phyloP scores from a whole-genome alignment of 2,888 invertebrate genomes.

The Spisula solida region DNA sequence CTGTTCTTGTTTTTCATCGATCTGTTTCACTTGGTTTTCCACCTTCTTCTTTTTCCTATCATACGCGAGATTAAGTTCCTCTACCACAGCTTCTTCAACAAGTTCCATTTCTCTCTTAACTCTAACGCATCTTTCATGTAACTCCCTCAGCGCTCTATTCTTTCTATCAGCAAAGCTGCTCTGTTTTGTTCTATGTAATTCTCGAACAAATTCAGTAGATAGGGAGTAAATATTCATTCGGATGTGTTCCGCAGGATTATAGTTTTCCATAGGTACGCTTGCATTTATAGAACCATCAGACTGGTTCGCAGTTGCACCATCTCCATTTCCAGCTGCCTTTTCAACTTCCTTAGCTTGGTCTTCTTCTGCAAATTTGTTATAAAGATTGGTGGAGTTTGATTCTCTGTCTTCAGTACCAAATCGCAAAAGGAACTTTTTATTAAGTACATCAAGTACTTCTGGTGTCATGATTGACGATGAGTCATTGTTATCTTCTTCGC shows the following conservation, averaged over 20 bases:
- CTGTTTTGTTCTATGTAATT: slow-evolving; percentile 54
- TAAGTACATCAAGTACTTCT: slow-evolving; percentile 46
- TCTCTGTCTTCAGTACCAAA: slow-evolving; percentile 11
- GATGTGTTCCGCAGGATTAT: slow-evolving; percentile 23
- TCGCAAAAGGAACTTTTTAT: slow-evolving; percentile 30
- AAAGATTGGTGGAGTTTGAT: slow-evolving; percentile 55
- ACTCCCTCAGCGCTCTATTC: slow-evolving; percentile 54
- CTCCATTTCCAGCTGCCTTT: slow-evolving; percentile 50
- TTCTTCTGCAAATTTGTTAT: slow-evolving; percentile 66
- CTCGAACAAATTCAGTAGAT: slow-evolving; percentile 66
- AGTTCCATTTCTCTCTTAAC: slow-evolving; percentile 64
- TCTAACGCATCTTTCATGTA: slow-evolving; percentile 52
- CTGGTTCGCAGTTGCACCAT: slow-evolving; percentile 43
- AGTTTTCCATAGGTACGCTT: background rate
- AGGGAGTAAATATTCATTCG: slow-evolving; percentile 54
- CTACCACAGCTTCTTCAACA: slow-evolving; percentile 65
- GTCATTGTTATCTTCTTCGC: background rate
- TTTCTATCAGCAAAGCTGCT: slow-evolving; percentile 60
- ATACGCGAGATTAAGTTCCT: slow-evolving; percentile 69
- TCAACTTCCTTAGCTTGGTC: slow-evolving; percentile 54
- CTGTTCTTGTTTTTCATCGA: slow-evolving; percentile 58
- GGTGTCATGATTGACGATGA: slow-evolving; percentile 27
- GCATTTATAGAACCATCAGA: background rate
- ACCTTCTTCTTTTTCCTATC: slow-evolving; percentile 64
- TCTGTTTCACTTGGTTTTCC: slow-evolving; percentile 61